Evolutionary conservation across 2,797 vertebrate genomes (phyloP).

Genomic region (Chrysocyon brachyurus): DNA sequence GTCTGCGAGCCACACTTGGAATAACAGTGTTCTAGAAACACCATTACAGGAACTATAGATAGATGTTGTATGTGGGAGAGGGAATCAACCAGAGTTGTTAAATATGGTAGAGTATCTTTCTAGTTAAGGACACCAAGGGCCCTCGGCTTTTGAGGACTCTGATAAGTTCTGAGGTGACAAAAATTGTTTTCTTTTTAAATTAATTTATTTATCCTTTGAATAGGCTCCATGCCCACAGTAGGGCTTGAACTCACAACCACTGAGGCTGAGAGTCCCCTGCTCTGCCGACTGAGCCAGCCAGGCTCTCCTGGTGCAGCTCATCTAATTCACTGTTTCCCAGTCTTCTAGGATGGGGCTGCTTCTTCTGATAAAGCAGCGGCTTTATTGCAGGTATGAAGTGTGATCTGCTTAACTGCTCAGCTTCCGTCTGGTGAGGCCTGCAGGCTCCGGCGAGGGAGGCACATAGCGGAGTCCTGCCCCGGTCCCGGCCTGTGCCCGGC

Average conservation of each 20-base stretch:
- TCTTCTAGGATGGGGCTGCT: background rate
- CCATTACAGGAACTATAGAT: background rate
- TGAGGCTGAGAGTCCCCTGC: background rate
- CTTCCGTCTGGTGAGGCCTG: background rate
- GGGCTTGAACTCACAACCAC: background rate
- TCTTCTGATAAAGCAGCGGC: background rate
- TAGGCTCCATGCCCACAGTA: background rate
- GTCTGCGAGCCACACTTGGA: background rate
- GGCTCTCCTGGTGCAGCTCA: background rate
- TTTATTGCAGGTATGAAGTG: background rate
- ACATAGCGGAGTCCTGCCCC: background rate
- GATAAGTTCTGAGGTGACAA: conserved; percentile 12
- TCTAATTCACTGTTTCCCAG: background rate
- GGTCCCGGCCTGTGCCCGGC: no score
- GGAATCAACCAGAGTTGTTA: background rate
- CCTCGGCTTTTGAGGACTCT: background rate
- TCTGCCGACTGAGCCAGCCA: background rate
- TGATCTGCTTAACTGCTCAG: background rate
- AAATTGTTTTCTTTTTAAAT: background rate
- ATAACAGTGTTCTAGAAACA: background rate
- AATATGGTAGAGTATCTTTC: background rate
- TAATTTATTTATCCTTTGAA: background rate
- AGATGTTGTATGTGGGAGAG: background rate
- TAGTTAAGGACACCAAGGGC: background rate
- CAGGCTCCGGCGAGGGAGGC: background rate